Evolutionary conservation across 2,113 vertebrate genomes (phyloP).

Genomic region (Apeltes quadracus): DNA sequence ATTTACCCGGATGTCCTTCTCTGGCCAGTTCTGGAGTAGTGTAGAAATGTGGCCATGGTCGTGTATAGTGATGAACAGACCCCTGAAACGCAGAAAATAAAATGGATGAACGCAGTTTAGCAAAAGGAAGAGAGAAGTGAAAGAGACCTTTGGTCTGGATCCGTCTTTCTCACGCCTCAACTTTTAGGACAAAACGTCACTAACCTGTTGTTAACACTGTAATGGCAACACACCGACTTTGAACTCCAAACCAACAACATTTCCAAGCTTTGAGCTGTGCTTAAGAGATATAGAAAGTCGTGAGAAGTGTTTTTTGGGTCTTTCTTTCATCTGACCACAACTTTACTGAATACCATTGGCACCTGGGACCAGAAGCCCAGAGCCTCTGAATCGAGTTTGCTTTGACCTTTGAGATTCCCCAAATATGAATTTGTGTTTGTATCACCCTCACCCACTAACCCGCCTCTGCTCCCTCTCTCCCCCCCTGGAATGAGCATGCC

Average conservation of each 20-base stretch:
- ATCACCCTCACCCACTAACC: neutral
- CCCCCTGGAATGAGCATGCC: constrained; percentile 24
- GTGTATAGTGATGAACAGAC: constrained; percentile 95
- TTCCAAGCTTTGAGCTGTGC: constrained; percentile 21
- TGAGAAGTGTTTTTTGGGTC: constrained; percentile 12
- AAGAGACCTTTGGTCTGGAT: neutral
- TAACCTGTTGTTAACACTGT: neutral
- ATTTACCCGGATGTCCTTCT: constrained; percentile 87
- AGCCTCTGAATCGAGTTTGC: constrained; percentile 40
- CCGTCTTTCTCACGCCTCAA: neutral
- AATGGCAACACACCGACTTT: constrained; percentile 2
- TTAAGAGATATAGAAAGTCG: constrained; percentile 38
- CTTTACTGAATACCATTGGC: constrained; percentile 45
- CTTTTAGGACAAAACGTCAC: neutral
- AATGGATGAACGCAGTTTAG: neutral
- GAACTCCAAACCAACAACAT: neutral
- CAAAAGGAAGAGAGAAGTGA: constrained; percentile 2
- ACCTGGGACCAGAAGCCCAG: constrained; percentile 27
- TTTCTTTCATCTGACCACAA: constrained; percentile 29
- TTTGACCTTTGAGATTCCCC: constrained; percentile 26
- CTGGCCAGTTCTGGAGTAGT: constrained; percentile 92
- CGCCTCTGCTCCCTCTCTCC: constrained; percentile 1
- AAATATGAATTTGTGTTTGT: constrained; percentile 42
- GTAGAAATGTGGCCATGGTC: constrained; percentile 90
- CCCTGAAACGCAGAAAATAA: constrained; percentile 79